Evolutionary conservation across 2,797 vertebrate genomes (phyloP).

Genomic region (Cossypha polioptera): DNA sequence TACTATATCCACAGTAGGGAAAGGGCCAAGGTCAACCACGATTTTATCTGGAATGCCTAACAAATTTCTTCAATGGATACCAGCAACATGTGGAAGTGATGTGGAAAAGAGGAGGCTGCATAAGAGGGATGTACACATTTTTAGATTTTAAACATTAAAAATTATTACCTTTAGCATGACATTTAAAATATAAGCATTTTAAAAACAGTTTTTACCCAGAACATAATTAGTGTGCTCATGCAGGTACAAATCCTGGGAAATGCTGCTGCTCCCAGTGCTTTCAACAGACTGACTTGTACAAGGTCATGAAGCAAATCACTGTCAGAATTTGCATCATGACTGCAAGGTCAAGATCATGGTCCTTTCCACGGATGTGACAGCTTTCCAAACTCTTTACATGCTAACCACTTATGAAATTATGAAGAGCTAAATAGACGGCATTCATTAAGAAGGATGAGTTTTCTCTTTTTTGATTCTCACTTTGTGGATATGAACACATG

Average conservation of each 20-base stretch:
- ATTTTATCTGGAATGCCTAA: neutral
- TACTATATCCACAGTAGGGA: neutral
- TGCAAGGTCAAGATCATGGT: neutral
- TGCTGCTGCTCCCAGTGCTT: neutral
- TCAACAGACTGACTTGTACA: neutral
- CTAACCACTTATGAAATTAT: neutral
- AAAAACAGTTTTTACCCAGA: neutral
- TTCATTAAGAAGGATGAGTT: neutral
- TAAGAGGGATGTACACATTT: neutral
- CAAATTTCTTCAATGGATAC: neutral
- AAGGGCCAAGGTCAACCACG: neutral
- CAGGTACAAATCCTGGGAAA: neutral
- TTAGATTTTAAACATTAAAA: neutral
- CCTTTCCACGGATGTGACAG: neutral
- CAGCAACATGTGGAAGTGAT: neutral
- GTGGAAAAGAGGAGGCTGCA: neutral
- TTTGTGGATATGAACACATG: neutral
- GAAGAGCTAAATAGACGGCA: neutral
- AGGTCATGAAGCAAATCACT: neutral
- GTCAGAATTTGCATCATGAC: neutral
- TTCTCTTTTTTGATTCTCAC: neutral
- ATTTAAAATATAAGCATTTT: neutral
- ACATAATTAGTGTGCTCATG: neutral
- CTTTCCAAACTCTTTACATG: neutral
- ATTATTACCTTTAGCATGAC: neutral